These are phyloP conservation scores for Hucho hucho DNA, from an alignment of 2,113 vertebrate genomes.

Conservation along the genomic window DNA sequence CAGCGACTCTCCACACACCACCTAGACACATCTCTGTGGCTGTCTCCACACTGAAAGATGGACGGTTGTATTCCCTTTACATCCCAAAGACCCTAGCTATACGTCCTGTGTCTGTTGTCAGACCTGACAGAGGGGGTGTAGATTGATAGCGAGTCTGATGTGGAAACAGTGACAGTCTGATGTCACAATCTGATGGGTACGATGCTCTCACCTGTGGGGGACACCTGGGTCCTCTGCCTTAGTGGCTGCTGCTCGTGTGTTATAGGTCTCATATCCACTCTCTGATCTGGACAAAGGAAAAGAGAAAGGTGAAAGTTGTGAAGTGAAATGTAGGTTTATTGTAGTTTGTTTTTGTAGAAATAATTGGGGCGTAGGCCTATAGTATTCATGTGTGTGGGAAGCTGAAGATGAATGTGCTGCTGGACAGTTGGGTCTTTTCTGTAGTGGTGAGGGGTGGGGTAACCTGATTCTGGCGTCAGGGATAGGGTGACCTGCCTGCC, in stretches of 20 bases:
- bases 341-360: not conserved
- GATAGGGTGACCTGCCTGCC: slow-evolving; percentile 22
- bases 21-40: not conserved
- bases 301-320: too few species aligned
- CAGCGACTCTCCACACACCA: not conserved
- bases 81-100: not conserved
- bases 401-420: not conserved
- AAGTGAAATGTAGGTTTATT: too few species aligned
- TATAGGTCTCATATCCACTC: too few species aligned
- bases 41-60: not conserved
- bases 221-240: not conserved
- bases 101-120: not conserved
- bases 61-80: not conserved
- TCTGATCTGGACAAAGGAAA: too few species aligned
- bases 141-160: not conserved
- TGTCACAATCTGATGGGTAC: not conserved
- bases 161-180: not conserved
- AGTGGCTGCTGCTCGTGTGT: not conserved
- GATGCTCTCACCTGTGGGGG: not conserved
- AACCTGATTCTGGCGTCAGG: slow-evolving; percentile 31
- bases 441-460: not conserved
- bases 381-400: not conserved
- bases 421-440: not conserved
- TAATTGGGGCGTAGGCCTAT: too few species aligned
- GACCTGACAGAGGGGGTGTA: not conserved